A percentile compares a stretch with the other conserved stretches of the same genome.
Evolutionary conservation across 2,113 vertebrate genomes (phyloP).

Genomic region (Conger conger): DNA sequence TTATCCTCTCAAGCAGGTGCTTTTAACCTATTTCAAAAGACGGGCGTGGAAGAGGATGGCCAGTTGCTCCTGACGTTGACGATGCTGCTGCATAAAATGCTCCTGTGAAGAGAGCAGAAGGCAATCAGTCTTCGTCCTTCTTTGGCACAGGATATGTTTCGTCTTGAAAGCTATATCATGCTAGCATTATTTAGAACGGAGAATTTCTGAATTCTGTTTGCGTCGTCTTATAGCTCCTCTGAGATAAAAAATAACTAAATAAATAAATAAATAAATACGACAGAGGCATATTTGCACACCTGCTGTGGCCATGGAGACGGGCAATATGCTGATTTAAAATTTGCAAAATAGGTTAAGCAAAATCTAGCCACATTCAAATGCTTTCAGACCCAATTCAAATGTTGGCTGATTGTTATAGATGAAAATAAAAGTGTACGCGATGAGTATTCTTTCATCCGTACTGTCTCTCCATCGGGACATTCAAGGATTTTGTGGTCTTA

Average conservation of each 20-base stretch:
- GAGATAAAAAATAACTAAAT: conserved; percentile 4
- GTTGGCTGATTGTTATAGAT: conserved; percentile 41
- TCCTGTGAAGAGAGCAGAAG: neutral
- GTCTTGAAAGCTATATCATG: neutral
- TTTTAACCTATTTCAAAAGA: neutral
- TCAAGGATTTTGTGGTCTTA: too few relatives aligned
- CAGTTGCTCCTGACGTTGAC: neutral
- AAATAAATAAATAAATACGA: too few relatives aligned
- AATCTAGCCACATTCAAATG: conserved; percentile 65
- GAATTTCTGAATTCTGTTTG: neutral
- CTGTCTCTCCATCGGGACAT: too few relatives aligned
- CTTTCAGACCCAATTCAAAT: conserved; percentile 15
- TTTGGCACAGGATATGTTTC: neutral
- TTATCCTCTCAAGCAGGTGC: neutral
- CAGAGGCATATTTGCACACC: conserved; percentile 39
- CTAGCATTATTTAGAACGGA: neutral
- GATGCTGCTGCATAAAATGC: neutral
- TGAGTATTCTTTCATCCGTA: too few relatives aligned
- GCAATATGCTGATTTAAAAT: conserved; percentile 35
- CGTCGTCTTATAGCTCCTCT: neutral
- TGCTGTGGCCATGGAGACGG: conserved; percentile 29
- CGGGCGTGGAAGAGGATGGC: neutral
- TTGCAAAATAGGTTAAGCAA: conserved; percentile 58
- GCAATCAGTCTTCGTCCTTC: neutral
- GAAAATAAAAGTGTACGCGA: neutral